Evolutionary conservation across 2,888 invertebrate genomes (phyloP).

Genomic region (Drosophila ustulata): DNA sequence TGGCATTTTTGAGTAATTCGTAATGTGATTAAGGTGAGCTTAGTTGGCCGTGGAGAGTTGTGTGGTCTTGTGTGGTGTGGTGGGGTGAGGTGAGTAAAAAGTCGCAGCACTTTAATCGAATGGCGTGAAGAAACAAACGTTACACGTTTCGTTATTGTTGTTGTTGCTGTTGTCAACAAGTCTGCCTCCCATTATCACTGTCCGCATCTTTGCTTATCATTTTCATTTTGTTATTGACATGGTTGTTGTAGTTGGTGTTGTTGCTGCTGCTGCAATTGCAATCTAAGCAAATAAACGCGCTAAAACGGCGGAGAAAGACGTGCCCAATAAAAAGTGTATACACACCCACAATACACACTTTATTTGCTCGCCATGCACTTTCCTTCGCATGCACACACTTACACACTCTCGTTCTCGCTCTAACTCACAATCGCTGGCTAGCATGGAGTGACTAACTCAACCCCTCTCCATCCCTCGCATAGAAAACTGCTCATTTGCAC

Average conservation of each 20-base stretch:
- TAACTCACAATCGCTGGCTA: neutral
- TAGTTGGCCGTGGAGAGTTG: neutral
- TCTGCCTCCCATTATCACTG: constrained; percentile 9
- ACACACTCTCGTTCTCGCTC: constrained; percentile 7
- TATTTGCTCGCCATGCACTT: constrained; percentile 59
- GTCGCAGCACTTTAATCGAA: neutral
- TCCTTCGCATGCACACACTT: constrained; percentile 44
- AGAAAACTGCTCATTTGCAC: neutral
- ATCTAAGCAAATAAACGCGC: constrained; percentile 41
- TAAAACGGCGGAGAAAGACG: constrained; percentile 26
- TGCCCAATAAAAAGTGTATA: constrained; percentile 19
- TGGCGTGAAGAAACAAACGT: neutral
- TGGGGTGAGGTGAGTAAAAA: neutral
- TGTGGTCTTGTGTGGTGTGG: neutral
- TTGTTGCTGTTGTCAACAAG: neutral
- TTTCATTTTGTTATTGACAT: constrained; percentile 26
- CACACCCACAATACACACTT: constrained; percentile 20
- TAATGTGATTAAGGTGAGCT: neutral
- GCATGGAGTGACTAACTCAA: neutral
- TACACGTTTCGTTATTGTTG: neutral
- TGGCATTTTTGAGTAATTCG: neutral
- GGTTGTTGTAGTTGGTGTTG: constrained; percentile 4
- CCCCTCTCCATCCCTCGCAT: constrained; percentile 6
- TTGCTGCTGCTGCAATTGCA: constrained; percentile 1
- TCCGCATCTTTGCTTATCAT: constrained; percentile 46